Base-by-base conservation (phyloP, 2,797 vertebrate genomes). In the Eremophila alpestris region DNA sequence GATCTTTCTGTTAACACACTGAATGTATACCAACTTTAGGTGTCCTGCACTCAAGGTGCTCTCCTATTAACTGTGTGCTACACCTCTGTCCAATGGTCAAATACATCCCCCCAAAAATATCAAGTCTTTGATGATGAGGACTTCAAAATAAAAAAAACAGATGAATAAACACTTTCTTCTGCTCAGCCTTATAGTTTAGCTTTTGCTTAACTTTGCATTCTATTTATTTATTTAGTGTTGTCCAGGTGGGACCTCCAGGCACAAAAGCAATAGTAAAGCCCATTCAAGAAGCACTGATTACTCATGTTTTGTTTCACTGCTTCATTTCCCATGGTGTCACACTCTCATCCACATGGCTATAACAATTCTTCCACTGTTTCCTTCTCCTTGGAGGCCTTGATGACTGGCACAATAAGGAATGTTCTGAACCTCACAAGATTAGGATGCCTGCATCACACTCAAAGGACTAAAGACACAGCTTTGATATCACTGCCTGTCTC, bases 181-280 rank as follows among this genome's bases (percentile, higher is more conserved):
- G 4, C 9, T 11, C n/a, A 76, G 12, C 4, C 9, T 68, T 71
- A n/a, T 12, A 55, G 36, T 34, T 90, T 55, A 89, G 27, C 9
- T 87, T 83, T 87, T 69, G 21, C 9, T 83, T 87, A 67, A 89
- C 10, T 89, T 87, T 70, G 5, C 7, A 52, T 93, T 80, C 29
- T 74, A 49, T 85, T 95, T 92, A 91, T 85, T 92, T 94, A 87
- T 93, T 93, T 87, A 85, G 18, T 36, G 11, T 8, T 80, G 49
- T 83, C 89, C 46, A 74, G 23, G 30, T 91, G 81, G 82, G 38
- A 51, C 56, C 60, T 20, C 10, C 64, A 81, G 76, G 87, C 75
- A 85, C 14, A 85, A 74, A 85, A 87, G 8, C 54, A 32, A 27
- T 27, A 64, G 56, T 54, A 77, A 93, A 91, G 3, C 49, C 68